Conservation (phyloP, 2,888 invertebrate species). For the Plagodis pulveraria region DNA sequence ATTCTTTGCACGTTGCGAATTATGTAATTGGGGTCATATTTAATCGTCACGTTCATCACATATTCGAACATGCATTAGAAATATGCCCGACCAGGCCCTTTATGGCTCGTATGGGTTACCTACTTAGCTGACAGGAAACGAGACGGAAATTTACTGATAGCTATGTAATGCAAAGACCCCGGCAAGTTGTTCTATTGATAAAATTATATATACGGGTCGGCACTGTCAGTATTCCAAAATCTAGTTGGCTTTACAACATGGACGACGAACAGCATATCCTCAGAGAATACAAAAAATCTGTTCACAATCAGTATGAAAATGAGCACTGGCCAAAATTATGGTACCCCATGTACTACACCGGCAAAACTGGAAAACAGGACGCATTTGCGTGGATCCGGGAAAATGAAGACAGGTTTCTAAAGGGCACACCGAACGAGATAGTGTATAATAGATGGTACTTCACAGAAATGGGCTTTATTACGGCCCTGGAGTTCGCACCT, state of each 20-base stretch:
- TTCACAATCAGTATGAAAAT: constrained; percentile 53
- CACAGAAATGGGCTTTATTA: constrained; percentile 64
- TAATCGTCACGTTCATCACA: too few relatives aligned
- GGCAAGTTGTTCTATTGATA: too few relatives aligned
- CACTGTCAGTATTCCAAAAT: constrained; percentile 7
- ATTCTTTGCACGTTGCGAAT: too few relatives aligned
- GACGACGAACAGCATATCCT: constrained; percentile 47
- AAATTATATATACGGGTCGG: too few relatives aligned
- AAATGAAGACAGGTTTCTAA: constrained; percentile 57
- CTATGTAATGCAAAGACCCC: too few relatives aligned
- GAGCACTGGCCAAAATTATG: constrained; percentile 54
- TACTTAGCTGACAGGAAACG: too few relatives aligned
- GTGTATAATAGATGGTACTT: constrained; percentile 63
- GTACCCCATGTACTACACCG: constrained; percentile 66
- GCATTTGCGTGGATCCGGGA: constrained; percentile 55
- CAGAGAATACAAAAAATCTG: constrained; percentile 47
- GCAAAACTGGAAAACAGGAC: constrained; percentile 38
- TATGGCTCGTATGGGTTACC: too few relatives aligned
- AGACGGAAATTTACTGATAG: too few relatives aligned
- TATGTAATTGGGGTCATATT: too few relatives aligned
- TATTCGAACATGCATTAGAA: too few relatives aligned
- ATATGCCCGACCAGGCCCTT: too few relatives aligned
- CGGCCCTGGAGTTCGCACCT: constrained; percentile 69
- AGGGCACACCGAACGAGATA: constrained; percentile 57
- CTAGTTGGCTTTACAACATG: constrained; percentile 46